These are phyloP conservation scores for Branchinecta sandiegonensis DNA, from an alignment of 2,888 invertebrate species.

Conservation along the genomic window DNA sequence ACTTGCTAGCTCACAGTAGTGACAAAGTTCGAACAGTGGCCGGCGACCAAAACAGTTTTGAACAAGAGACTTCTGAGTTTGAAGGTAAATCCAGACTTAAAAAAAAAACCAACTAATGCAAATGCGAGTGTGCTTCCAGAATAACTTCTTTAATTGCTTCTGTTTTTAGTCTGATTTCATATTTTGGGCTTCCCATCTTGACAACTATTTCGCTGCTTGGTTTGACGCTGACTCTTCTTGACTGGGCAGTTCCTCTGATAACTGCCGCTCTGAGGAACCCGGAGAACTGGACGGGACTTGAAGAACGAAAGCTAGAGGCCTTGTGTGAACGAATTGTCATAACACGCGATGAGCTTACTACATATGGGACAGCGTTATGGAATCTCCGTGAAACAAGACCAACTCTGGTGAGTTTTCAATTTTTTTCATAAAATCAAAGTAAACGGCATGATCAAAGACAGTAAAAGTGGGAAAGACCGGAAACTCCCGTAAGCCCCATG, in stretches of 20 bases:
- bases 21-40: too few relatives aligned
- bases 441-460: too few relatives aligned
- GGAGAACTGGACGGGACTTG: conserved; percentile 9
- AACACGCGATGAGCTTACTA: neutral
- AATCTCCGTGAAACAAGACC: neutral
- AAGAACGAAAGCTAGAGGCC: neutral
- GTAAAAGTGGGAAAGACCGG: too few relatives aligned
- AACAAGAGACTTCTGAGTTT: too few relatives aligned
- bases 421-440: too few relatives aligned
- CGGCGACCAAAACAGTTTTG: too few relatives aligned
- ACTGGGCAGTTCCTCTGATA: neutral
- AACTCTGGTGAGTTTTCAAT: neutral
- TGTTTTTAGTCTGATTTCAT: neutral
- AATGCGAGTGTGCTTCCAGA: too few relatives aligned
- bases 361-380: neutral
- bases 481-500: too few relatives aligned
- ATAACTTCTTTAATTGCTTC: too few relatives aligned
- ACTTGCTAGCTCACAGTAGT: too few relatives aligned
- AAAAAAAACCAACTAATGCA: too few relatives aligned
- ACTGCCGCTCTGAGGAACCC: conserved; percentile 7
- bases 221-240: neutral
- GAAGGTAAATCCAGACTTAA: too few relatives aligned
- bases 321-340: conserved; percentile 5
- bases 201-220: conserved; percentile 5
- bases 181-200: neutral